phyloP scores from a whole-genome alignment of 2,797 vertebrate species.

The Pseudomugil tenellus region DNA sequence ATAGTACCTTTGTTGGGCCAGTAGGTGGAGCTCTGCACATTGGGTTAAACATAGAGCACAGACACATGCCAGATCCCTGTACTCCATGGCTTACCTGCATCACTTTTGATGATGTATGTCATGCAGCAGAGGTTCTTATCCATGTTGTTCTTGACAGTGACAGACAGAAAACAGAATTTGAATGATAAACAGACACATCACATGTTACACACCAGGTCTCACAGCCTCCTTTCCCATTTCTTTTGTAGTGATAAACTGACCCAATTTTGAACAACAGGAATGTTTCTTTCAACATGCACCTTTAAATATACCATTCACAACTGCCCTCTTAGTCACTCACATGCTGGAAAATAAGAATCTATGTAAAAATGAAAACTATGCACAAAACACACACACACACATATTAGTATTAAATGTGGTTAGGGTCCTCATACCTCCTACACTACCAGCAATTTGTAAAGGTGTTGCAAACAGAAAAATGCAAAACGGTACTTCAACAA shows the following conservation, averaged over 20 bases:
- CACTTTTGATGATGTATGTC: conserved; percentile 60
- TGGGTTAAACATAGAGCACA: conserved; percentile 11
- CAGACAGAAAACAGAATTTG: conserved; percentile 65
- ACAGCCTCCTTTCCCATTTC: conserved; percentile 30
- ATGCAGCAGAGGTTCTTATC: conserved; percentile 45
- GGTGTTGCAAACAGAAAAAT: conserved; percentile 1
- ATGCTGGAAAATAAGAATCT: conserved; percentile 32
- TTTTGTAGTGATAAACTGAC: conserved; percentile 64
- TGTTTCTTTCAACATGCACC: conserved; percentile 73
- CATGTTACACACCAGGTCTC: conserved; percentile 55
- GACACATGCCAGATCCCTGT: conserved; percentile 38
- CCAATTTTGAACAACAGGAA: conserved; percentile 65
- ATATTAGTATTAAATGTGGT: neutral
- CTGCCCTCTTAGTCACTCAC: conserved; percentile 67
- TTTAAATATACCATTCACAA: conserved; percentile 76
- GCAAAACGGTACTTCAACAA: conserved; percentile 8
- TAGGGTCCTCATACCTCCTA: conserved; percentile 24
- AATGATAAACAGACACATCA: conserved; percentile 62
- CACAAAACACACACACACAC: neutral
- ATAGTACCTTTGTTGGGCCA: conserved; percentile 43
- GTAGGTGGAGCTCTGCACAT: conserved; percentile 78
- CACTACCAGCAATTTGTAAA: conserved; percentile 27
- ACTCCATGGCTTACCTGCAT: conserved; percentile 42
- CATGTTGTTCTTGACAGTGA: conserved; percentile 67
- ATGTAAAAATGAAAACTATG: conserved; percentile 15